phyloP scores from a whole-genome alignment of 2,888 invertebrate species.

The Drosophila anomelani region DNA sequence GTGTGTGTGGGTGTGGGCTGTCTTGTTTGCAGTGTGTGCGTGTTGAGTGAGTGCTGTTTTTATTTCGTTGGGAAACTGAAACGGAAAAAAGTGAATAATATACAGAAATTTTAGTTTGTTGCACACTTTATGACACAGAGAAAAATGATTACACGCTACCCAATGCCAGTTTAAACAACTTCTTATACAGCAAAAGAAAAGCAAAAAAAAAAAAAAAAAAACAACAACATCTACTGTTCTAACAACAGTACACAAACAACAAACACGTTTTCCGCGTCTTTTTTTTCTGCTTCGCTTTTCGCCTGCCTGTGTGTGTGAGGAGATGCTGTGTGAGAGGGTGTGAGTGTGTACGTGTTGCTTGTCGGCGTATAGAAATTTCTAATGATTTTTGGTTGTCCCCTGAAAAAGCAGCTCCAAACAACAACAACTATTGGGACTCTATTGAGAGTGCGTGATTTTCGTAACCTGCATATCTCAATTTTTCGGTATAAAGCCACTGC shows the following conservation, averaged over 20 bases:
- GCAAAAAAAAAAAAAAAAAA: not conserved
- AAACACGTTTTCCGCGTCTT: conserved; percentile 44
- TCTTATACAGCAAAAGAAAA: conserved; percentile 13
- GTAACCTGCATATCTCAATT: conserved; percentile 8
- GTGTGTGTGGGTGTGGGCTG: conserved; percentile 18
- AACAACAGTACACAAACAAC: conserved; percentile 48
- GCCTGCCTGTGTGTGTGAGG: conserved; percentile 30
- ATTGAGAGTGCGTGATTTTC: conserved; percentile 21
- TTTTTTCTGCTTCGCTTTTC: conserved; percentile 52
- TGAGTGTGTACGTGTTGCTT: conserved; percentile 46
- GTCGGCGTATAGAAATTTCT: conserved; percentile 43
- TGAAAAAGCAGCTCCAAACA: conserved; percentile 44
- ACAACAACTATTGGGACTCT: conserved; percentile 23
- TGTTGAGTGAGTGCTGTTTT: conserved; percentile 48
- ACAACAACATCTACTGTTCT: conserved; percentile 64
- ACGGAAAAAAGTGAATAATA: conserved; percentile 60
- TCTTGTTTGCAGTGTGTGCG: conserved; percentile 12
- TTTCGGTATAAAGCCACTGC: conserved; percentile 1
- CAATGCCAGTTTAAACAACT: conserved; percentile 37
- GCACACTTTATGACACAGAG: conserved; percentile 13
- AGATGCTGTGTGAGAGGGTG: conserved; percentile 16
- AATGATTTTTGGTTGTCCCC: conserved; percentile 37
- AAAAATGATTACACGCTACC: conserved; percentile 6
- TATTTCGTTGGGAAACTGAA: conserved; percentile 46
- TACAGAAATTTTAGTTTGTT: conserved; percentile 1